phyloP scores from a whole-genome alignment of 2,113 vertebrate species.

The Solenodon paradoxus region DNA sequence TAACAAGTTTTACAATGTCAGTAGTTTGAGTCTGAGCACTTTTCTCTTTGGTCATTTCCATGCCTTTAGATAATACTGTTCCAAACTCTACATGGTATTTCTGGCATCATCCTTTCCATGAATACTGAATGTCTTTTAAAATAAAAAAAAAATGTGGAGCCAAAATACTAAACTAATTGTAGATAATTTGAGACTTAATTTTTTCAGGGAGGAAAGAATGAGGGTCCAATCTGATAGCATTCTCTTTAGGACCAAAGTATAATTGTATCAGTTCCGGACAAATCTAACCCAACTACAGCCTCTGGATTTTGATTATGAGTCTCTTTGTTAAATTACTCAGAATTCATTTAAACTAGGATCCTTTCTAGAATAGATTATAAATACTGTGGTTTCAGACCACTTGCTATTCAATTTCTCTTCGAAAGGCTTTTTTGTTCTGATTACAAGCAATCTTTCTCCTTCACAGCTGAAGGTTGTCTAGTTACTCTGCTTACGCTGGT shows the following conservation, averaged over 20 bases:
- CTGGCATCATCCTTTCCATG: neutral
- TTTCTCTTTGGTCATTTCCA: neutral
- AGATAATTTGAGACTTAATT: neutral
- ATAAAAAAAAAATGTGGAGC: constrained; percentile 4
- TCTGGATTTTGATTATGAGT: neutral
- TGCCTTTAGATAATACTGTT: neutral
- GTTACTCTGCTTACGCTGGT: neutral
- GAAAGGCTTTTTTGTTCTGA: neutral
- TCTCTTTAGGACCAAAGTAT: neutral
- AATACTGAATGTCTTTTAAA: neutral
- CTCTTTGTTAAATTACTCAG: neutral
- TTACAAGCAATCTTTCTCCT: neutral
- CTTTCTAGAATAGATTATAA: neutral
- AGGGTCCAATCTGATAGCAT: neutral
- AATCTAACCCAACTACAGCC: neutral
- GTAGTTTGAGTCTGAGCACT: neutral
- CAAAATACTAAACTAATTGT: neutral
- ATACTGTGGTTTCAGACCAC: neutral
- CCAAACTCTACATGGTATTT: neutral
- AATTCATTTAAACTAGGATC: constrained; percentile 5
- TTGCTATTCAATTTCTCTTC: neutral
- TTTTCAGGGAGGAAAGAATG: neutral
- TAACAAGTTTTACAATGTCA: constrained; percentile 6
- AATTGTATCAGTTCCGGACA: neutral
- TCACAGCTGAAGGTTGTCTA: neutral